Evolutionary conservation across 1,140 invertebrate species (phyloP).

Genomic region (Zaprionus lachaisei): DNA sequence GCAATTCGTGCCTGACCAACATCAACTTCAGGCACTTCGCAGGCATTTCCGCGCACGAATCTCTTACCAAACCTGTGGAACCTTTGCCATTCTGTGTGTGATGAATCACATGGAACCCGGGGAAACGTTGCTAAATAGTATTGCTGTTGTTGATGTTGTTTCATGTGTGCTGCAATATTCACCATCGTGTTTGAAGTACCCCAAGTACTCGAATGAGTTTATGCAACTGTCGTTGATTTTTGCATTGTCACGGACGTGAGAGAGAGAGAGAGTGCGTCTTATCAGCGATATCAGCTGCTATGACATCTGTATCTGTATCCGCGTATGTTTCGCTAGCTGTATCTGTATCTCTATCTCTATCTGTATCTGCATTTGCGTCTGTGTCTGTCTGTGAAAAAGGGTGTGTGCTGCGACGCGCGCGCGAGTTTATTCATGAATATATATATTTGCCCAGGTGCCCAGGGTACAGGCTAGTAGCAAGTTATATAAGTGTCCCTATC

Average conservation of each 20-base stretch:
- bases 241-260: conserved; percentile 6
- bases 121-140: too few species aligned
- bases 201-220: conserved; percentile 10
- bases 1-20: conserved; percentile 17
- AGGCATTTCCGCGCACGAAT: conserved; percentile 31
- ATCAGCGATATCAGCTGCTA: conserved; percentile 26
- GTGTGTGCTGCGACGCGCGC: conserved; percentile 15
- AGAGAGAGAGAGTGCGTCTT: conserved; percentile 17
- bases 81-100: neutral
- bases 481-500: conserved; percentile 32
- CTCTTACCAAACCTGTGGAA: conserved; percentile 12
- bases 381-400: neutral
- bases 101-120: too few species aligned
- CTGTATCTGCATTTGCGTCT: conserved; percentile 14
- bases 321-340: conserved; percentile 7
- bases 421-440: conserved; percentile 35
- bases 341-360: conserved; percentile 14
- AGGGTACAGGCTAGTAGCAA: conserved; percentile 7
- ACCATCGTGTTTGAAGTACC: neutral
- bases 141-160: neutral
- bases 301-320: conserved; percentile 4
- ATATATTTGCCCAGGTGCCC: conserved; percentile 21
- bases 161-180: neutral
- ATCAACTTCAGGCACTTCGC: neutral
- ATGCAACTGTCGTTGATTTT: conserved; percentile 30